Percentiles rank a stretch among this genome's conserved stretches.
Conservation (phyloP, 2,797 vertebrate species). For the Sandelia bainsii region DNA sequence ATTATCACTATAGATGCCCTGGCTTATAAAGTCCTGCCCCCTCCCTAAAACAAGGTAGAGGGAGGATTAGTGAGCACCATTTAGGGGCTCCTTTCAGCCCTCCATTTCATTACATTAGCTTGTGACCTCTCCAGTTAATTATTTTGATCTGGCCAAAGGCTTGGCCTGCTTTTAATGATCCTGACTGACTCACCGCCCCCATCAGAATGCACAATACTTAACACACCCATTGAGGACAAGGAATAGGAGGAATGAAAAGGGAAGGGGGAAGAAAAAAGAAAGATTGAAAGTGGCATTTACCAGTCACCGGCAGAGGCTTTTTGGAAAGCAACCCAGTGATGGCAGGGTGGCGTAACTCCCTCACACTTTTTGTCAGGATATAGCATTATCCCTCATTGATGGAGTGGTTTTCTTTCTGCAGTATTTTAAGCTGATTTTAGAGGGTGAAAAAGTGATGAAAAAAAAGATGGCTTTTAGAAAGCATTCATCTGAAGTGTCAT, state of each 20-base stretch:
- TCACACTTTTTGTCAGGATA: conserved; percentile 80
- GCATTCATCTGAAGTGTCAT: conserved; percentile 27
- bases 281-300: conserved; percentile 85
- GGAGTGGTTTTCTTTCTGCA: conserved; percentile 71
- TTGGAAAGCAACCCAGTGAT: conserved; percentile 66
- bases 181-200: conserved; percentile 82
- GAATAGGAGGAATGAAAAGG: conserved; percentile 78
- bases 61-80: conserved; percentile 85
- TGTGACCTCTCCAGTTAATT: conserved; percentile 89
- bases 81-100: conserved; percentile 81
- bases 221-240: conserved; percentile 81
- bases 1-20: conserved; percentile 72
- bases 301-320: conserved; percentile 75
- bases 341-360: conserved; percentile 73
- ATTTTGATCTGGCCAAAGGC: conserved; percentile 89
- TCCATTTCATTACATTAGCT: conserved; percentile 87
- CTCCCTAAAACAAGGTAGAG: conserved; percentile 83
- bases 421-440: conserved; percentile 68
- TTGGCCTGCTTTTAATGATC: conserved; percentile 85
- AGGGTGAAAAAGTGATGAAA: conserved; percentile 21
- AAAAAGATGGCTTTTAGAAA: conserved; percentile 36
- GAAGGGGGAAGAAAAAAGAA: conserved; percentile 61
- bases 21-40: conserved; percentile 67
- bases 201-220: conserved; percentile 84
- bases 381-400: conserved; percentile 80